Percentiles rank a stretch among this genome's conserved stretches.
Evolutionary conservation across 2,797 vertebrate genomes (phyloP).

Genomic region (Loris lydekkerianus): DNA sequence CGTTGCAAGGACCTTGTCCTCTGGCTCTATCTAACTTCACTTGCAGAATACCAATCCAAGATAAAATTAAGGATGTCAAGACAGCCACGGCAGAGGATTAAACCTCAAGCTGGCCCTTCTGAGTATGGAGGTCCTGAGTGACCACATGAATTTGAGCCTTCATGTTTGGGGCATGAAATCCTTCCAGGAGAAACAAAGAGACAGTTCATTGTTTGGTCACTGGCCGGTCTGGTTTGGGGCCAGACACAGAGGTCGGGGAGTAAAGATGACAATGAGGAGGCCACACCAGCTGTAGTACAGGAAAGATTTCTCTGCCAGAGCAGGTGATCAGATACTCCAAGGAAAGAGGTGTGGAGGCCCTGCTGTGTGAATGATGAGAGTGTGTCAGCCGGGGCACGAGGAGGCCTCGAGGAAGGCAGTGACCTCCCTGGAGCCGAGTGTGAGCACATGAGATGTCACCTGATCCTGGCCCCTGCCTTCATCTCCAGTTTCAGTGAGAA

Average conservation of each 20-base stretch:
- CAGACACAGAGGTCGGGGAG: neutral
- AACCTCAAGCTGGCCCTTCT: neutral
- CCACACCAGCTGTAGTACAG: neutral
- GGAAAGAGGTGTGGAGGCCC: neutral
- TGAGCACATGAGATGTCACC: neutral
- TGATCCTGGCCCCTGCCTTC: neutral
- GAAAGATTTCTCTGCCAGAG: neutral
- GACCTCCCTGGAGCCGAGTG: neutral
- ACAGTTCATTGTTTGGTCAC: neutral
- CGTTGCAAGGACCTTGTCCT: neutral
- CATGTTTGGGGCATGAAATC: neutral
- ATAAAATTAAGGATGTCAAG: neutral
- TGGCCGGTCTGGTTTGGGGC: neutral
- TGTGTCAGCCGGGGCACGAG: accelerated
- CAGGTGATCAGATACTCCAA: constrained; percentile 33
- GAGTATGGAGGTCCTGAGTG: accelerated
- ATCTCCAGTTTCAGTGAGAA: constrained; percentile 27
- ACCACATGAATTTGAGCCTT: neutral
- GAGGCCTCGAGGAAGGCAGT: neutral
- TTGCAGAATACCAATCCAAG: neutral
- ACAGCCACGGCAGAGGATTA: neutral
- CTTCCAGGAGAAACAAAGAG: neutral
- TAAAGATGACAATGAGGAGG: neutral
- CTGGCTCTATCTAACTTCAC: neutral
- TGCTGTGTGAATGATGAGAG: constrained; percentile 53